Conservation (phyloP, 2,888 invertebrate genomes). For the Ectemnius lituratus region DNA sequence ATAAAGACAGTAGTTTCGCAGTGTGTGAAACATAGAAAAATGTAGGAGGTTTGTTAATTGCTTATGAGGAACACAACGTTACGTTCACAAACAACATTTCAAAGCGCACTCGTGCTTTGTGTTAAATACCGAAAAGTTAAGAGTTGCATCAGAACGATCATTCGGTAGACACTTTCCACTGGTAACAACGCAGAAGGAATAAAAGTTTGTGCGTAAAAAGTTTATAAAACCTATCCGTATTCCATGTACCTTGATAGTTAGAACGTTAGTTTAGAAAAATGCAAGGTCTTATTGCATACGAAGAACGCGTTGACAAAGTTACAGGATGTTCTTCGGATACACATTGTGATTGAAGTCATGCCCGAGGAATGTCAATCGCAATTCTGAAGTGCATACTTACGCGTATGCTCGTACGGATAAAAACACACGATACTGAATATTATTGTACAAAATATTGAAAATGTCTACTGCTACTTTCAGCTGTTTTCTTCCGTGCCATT, state of each 20-base stretch:
- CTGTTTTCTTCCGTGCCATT: constrained; percentile 53
- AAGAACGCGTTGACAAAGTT: constrained; percentile 1
- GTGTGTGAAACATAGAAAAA: too few relatives aligned
- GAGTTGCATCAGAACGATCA: too few relatives aligned
- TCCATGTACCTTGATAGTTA: background rate
- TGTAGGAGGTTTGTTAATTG: too few relatives aligned
- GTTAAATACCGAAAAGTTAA: too few relatives aligned
- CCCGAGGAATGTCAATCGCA: constrained; percentile 1
- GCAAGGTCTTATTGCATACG: background rate
- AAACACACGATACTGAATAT: constrained; percentile 54
- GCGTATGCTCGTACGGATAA: constrained; percentile 30
- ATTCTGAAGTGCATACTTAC: constrained; percentile 37
- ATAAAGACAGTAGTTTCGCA: too few relatives aligned
- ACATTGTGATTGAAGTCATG: background rate
- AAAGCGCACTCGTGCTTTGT: too few relatives aligned
- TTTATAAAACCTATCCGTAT: too few relatives aligned
- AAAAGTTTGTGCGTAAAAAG: too few relatives aligned
- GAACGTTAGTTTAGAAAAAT: background rate
- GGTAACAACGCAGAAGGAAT: too few relatives aligned
- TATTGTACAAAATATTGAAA: constrained; percentile 60
- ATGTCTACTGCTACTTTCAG: constrained; percentile 65
- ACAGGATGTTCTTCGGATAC: background rate
- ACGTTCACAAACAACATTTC: too few relatives aligned
- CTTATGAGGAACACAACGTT: too few relatives aligned
- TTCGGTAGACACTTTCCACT: too few relatives aligned